Percentiles rank a stretch among this genome's conserved stretches.
phyloP scores from a whole-genome alignment of 2,888 invertebrate species.

The Willowsia nigromaculata region DNA sequence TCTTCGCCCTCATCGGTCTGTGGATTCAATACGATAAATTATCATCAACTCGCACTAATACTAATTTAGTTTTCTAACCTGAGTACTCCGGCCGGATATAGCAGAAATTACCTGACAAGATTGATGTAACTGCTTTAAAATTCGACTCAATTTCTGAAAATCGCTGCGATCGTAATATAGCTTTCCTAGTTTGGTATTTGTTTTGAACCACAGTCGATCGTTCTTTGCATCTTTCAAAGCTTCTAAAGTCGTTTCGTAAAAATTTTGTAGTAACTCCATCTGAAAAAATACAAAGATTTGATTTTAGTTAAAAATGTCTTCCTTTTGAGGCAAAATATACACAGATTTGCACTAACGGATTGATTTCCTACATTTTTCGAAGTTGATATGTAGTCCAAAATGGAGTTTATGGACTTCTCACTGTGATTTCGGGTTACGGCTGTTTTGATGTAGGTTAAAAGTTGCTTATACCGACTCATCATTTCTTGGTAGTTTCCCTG shows the following conservation, averaged over 20 bases:
- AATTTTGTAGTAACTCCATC: slow-evolving; percentile 99
- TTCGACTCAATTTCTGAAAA: slow-evolving; percentile 95
- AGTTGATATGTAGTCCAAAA: slow-evolving; percentile 99
- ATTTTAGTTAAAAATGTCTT: not conserved
- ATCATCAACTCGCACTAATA: no score
- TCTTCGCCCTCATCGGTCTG: slow-evolving; percentile 98
- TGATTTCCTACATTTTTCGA: slow-evolving; percentile 94
- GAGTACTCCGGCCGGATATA: no score
- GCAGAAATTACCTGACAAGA: slow-evolving; percentile 92
- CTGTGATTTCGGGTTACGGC: slow-evolving; percentile 99
- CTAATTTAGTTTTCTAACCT: no score
- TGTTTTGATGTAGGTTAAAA: slow-evolving; percentile 98
- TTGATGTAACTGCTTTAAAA: slow-evolving; percentile 97
- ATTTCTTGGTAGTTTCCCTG: slow-evolving; percentile 94
- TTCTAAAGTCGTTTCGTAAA: slow-evolving; percentile 97
- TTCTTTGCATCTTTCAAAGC: slow-evolving; percentile 98
- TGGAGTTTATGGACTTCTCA: slow-evolving; percentile 99
- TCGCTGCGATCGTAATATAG: slow-evolving; percentile 98
- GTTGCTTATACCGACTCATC: slow-evolving; percentile 96
- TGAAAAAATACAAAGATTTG: slow-evolving; percentile 80
- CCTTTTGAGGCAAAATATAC: no score
- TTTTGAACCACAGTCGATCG: slow-evolving; percentile 99
- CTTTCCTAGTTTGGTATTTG: slow-evolving; percentile 99
- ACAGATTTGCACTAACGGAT: no score
- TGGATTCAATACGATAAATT: not conserved